phyloP scores from a whole-genome alignment of 30 jellyfish, hydroid and myxozoan species.

The Clytia hemisphaerica region DNA sequence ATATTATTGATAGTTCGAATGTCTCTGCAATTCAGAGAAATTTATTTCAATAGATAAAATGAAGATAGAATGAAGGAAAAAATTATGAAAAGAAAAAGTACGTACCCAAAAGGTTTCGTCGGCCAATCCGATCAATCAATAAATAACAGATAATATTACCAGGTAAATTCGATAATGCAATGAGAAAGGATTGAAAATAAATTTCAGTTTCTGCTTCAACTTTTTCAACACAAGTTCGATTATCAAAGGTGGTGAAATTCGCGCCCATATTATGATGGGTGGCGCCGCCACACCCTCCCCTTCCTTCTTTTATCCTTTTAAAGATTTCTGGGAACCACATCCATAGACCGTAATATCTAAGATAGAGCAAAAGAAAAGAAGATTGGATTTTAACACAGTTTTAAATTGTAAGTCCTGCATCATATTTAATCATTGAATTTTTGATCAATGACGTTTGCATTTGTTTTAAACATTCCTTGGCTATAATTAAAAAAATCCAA shows the following conservation, averaged over 20 bases:
- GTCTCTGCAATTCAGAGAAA: too few relatives aligned
- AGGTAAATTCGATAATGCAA: conserved; percentile 94
- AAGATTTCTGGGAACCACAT: conserved; percentile 98
- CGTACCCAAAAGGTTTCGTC: conserved; percentile 72
- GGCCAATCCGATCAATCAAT: conserved; percentile 60
- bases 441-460: too few relatives aligned
- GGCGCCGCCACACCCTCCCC: conserved; percentile 75
- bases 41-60: too few relatives aligned
- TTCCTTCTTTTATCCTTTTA: conserved; percentile 74
- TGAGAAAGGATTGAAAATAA: conserved; percentile 71
- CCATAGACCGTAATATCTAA: conserved; percentile 90
- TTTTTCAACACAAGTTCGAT: conserved; percentile 67
- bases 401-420: too few relatives aligned
- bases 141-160: conserved; percentile 73
- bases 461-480: too few relatives aligned
- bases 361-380: background rate
- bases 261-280: too few relatives aligned
- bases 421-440: too few relatives aligned
- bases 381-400: background rate
- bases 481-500: too few relatives aligned
- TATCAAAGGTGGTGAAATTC: conserved; percentile 7
- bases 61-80: too few relatives aligned
- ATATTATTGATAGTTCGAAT: too few relatives aligned
- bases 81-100: too few relatives aligned
- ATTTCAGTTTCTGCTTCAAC: conserved; percentile 42